A percentile compares a stretch with the other conserved stretches of the same genome.
Conservation (phyloP, 2,113 vertebrate species). For the Bombycilla garrulus region DNA sequence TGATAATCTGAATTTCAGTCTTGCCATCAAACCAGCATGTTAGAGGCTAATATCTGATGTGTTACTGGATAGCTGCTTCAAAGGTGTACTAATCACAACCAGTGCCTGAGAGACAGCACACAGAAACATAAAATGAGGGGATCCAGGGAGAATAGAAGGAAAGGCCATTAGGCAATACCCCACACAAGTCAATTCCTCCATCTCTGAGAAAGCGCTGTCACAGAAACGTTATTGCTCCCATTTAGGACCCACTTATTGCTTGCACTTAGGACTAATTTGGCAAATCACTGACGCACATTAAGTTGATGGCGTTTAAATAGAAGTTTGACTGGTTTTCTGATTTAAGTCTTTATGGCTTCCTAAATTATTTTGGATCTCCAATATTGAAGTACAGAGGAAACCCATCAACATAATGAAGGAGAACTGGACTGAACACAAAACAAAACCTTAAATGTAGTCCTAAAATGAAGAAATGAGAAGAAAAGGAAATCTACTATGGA, state of each 20-base stretch:
- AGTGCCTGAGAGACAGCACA: background rate
- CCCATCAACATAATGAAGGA: background rate
- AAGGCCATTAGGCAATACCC: background rate
- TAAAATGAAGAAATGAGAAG: background rate
- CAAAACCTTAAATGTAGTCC: background rate
- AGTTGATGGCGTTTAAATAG: conserved; percentile 2
- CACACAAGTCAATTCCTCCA: background rate
- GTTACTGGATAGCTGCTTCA: background rate
- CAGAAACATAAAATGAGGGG: background rate
- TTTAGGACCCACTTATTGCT: background rate
- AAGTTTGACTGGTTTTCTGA: conserved; percentile 20
- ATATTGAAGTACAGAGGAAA: background rate
- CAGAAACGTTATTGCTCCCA: background rate
- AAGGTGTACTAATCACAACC: background rate
- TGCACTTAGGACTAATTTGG: conserved; percentile 22
- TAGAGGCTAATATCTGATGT: background rate
- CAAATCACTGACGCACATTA: conserved; percentile 4
- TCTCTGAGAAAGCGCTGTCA: background rate
- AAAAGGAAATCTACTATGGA: background rate
- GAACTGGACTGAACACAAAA: background rate
- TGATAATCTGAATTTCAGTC: background rate
- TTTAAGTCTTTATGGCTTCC: conserved; percentile 5
- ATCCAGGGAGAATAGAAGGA: background rate
- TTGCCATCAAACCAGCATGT: background rate
- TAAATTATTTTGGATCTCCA: background rate